Evolutionary conservation across 2,113 vertebrate species (phyloP), one percentile per base, ranked within the genome.

Genomic region (Drymodes brunneopygia): DNA sequence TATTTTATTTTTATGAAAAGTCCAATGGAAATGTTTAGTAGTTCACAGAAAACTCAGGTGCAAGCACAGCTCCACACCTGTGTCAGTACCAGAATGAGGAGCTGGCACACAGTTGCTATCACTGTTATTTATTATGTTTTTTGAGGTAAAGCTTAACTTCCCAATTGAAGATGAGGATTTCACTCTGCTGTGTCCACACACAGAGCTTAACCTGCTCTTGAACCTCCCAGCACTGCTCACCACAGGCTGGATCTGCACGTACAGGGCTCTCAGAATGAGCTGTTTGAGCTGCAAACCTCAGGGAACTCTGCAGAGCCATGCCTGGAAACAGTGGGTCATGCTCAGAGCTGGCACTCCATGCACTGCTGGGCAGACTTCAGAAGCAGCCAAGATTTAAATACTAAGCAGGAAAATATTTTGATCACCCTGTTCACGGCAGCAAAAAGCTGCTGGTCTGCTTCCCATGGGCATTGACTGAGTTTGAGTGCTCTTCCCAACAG

Each of bases 41-140:
- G 40, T 65, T 87, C 61, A 29, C 65, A 94, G 77, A 95, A 84
- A 81, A 81, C 56, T 91, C 89, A 91, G 92, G 86, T 95, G 91
- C 31, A 66, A 71, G 60, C 51, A 66, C 54, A 48, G 18, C 33
- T 86, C 85, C 73, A 65, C 81, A 92, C 96, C 89, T 84, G 75
- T 86, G 53, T 72, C 44, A 27, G 86, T 53, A 89, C n/a, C 66
- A 58, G 54, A 91, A 36, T 2, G 11, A 65, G 86, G 29, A 62
- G 44, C 4, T 97, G 75, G 61, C 64, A 79, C 48, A 53, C 0
- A 0, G 15, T 7, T 48, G 7, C 53, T 65, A 44, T 77, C 60
- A 10, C 29, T 38, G 45, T 21, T 81, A 42, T 45, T 75, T 88
- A 44, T 64, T 45, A 27, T 15, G 35, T 80, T 75, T 90, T 16